Evolutionary conservation across 2,113 vertebrate species (phyloP), one percentile per base, ranked within the genome.

Genomic region (Entomyzon cyanotis): DNA sequence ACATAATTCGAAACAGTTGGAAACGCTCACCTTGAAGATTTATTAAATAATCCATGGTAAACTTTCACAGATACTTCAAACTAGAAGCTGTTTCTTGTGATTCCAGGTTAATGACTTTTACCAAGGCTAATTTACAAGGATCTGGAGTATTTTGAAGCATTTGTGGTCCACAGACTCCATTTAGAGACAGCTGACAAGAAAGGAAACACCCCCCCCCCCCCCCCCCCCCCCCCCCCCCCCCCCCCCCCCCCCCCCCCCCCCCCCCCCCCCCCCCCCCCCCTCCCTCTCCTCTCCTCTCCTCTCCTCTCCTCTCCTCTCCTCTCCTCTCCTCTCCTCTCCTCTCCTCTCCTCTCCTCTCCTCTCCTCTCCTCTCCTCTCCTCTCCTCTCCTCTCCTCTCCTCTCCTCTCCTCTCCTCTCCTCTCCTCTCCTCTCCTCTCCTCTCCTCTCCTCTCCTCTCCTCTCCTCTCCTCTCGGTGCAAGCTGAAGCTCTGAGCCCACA

Each of bases 1-100:
- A 98, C 97, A 76, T 98, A 99, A 95, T 94, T 99, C 49, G 98
- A 99, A 96, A 98, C 97, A 50, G 98, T 98, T 77, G 98, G 98
- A 87, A 99, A 99, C 82, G 97, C 98, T 92, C 97, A 97, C 67
- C 98, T 99, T 94, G 98, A 99, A 94, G 98, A 97, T 75, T 97
- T 97, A 80, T 87, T 94, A 81, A 97, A 96, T 52, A 98, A 99
- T 85, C 93, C 97, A 39, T 98, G 98, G 98, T 98, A 98, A 96
- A 73, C 55, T 91, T 24, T 91, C 82, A 91, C 58, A 94, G 62
- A 68, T 77, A 14, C 46, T 62, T 76, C 25, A 33, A 50, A 37
- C 35, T 82, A 27, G 23, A 77, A 42, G 41, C 17, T 46, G 35
- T 46, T 62, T 62, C 52, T 77, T 52, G 42, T 35, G 24, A 60